Conservation (phyloP, 2,113 vertebrate species). For the Phalacrocorax aristotelis region DNA sequence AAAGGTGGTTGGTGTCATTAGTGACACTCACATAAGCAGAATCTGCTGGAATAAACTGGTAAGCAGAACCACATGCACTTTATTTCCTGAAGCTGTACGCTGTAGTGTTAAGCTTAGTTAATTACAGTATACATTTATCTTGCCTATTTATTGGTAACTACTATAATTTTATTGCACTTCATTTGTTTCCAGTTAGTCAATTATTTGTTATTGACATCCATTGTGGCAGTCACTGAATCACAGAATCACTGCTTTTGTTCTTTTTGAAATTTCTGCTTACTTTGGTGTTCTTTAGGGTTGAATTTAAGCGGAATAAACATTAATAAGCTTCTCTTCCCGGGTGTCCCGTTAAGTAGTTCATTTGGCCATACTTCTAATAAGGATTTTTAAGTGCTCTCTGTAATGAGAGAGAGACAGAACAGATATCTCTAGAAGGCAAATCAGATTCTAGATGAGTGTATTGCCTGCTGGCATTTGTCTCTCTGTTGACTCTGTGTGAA, state of each 20-base stretch:
- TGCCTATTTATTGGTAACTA: background rate
- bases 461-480: background rate
- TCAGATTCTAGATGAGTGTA: background rate
- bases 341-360: background rate
- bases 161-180: background rate
- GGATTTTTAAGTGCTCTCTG: background rate
- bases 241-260: background rate
- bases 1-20: background rate
- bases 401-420: background rate
- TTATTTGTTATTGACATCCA: background rate
- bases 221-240: background rate
- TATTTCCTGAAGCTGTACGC: background rate
- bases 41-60: background rate
- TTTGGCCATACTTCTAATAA: background rate
- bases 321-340: background rate
- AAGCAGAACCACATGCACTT: background rate
- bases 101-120: background rate
- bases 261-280: background rate
- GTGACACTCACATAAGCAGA: background rate
- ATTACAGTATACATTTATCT: background rate
- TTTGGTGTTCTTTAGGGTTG: background rate
- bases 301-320: background rate
- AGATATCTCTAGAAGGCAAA: background rate
- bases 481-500: background rate
- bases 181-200: background rate